These are phyloP conservation scores for Epirrita christyi DNA, from an alignment of 2,888 invertebrate genomes.

Conservation along the genomic window DNA sequence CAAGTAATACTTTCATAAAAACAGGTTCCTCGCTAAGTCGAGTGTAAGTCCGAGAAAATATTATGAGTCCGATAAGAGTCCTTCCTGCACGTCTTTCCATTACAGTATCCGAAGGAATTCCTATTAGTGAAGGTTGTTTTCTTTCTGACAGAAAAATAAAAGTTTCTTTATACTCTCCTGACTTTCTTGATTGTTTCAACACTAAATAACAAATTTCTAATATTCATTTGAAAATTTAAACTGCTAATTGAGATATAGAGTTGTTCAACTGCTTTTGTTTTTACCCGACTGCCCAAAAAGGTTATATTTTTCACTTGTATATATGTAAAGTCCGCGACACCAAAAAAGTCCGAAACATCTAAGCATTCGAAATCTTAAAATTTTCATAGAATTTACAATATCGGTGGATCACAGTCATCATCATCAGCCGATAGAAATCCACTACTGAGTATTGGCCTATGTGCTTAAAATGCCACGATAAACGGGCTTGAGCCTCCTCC, in stretches of 20 bases:
- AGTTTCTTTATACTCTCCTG: slow-evolving; percentile 66
- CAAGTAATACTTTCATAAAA: slow-evolving; percentile 60
- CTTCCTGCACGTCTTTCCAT: slow-evolving; percentile 77
- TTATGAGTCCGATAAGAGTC: slow-evolving; percentile 71
- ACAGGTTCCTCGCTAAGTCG: slow-evolving; percentile 62
- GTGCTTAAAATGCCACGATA: too few relatives aligned
- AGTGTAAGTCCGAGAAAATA: slow-evolving; percentile 67
- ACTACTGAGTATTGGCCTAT: too few relatives aligned
- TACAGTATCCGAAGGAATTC: slow-evolving; percentile 78
- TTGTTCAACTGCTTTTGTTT: neutral
- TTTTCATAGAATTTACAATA: too few relatives aligned
- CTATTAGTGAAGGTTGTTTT: slow-evolving; percentile 77
- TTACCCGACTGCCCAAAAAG: too few relatives aligned
- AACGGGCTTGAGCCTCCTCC: too few relatives aligned
- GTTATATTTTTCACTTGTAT: too few relatives aligned
- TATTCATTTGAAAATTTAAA: slow-evolving; percentile 15
- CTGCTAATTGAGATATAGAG: neutral
- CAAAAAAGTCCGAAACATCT: too few relatives aligned
- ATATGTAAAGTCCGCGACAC: too few relatives aligned
- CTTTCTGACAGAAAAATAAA: slow-evolving; percentile 74
- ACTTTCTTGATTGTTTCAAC: slow-evolving; percentile 22
- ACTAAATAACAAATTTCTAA: slow-evolving; percentile 64
- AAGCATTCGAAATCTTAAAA: too few relatives aligned
- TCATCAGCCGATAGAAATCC: too few relatives aligned
- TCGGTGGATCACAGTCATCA: too few relatives aligned